phyloP scores from a whole-genome alignment of 1,140 invertebrate species.

The Hormaphis cornu region DNA sequence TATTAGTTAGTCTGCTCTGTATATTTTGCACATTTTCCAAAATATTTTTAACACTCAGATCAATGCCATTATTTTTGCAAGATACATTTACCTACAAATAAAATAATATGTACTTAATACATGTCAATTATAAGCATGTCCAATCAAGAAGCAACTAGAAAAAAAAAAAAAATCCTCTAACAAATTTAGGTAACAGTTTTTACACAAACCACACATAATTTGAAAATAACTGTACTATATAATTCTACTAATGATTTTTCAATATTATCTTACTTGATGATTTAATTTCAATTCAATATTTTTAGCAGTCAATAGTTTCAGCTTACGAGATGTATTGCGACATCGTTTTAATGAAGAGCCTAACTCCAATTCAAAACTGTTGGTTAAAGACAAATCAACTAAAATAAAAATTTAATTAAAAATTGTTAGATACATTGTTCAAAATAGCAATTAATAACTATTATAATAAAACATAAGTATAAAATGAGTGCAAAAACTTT shows the following conservation, averaged over 20 bases:
- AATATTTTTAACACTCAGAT: slow-evolving; percentile 2
- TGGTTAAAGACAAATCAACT: slow-evolving; percentile 1
- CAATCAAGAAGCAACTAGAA: not conserved
- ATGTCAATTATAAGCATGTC: no score
- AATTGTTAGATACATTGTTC: not conserved
- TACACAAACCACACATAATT: no score
- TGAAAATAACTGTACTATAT: no score
- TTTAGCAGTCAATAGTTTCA: not conserved
- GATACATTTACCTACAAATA: not conserved
- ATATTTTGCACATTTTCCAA: slow-evolving; percentile 10
- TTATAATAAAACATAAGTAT: no score
- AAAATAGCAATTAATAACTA: no score
- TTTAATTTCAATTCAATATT: not conserved
- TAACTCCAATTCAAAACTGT: slow-evolving; percentile 10
- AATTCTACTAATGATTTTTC: no score
- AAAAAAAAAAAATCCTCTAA: not conserved
- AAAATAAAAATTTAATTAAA: not conserved
- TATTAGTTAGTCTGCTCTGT: not conserved
- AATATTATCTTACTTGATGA: not conserved
- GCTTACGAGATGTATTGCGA: not conserved
- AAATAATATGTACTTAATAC: not conserved
- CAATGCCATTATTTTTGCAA: not conserved
- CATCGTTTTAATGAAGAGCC: slow-evolving; percentile 16
- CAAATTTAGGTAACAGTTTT: not conserved
- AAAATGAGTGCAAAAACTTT: no score